Conservation (phyloP, 2,797 vertebrate species). For the Fistularia commersonii region DNA sequence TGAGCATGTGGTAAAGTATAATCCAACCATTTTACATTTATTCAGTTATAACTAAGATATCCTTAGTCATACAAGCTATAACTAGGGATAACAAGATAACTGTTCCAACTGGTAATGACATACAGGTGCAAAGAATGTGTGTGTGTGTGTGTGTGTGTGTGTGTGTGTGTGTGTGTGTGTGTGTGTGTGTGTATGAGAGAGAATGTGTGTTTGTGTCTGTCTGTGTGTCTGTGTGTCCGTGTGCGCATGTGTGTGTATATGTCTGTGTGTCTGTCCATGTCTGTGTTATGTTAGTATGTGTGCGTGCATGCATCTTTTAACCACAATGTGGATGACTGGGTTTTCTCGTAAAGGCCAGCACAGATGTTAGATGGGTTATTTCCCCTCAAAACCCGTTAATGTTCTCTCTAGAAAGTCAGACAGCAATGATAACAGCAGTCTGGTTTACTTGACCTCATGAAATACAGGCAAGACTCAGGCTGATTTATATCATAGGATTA, state of each 20-base stretch:
- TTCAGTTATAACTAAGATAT: background rate
- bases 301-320: slow-evolving; percentile 3
- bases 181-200: no score
- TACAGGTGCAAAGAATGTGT: slow-evolving; percentile 48
- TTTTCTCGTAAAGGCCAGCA: slow-evolving; percentile 69
- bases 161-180: slow-evolving; percentile 4
- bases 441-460: slow-evolving; percentile 39
- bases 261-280: slow-evolving; percentile 10
- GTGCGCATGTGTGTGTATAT: slow-evolving; percentile 14
- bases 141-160: slow-evolving; percentile 13
- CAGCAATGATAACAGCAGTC: slow-evolving; percentile 30
- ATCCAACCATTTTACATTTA: background rate
- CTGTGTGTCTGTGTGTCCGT: slow-evolving; percentile 10
- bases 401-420: slow-evolving; percentile 66
- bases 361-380: slow-evolving; percentile 69
- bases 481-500: no score
- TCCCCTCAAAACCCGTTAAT: slow-evolving; percentile 53
- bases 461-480: slow-evolving; percentile 17
- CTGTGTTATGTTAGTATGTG: background rate
- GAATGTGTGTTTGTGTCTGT: slow-evolving; percentile 9
- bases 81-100: slow-evolving; percentile 7
- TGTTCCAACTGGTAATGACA: slow-evolving; percentile 33
- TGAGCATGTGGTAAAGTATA: no score
- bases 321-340: slow-evolving; percentile 64
- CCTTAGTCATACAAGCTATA: no score